Percentiles rank a stretch among this genome's conserved stretches.
These are phyloP conservation scores for Pterocles gutturalis DNA, from an alignment of 2,113 vertebrate genomes.

Conservation along the genomic window DNA sequence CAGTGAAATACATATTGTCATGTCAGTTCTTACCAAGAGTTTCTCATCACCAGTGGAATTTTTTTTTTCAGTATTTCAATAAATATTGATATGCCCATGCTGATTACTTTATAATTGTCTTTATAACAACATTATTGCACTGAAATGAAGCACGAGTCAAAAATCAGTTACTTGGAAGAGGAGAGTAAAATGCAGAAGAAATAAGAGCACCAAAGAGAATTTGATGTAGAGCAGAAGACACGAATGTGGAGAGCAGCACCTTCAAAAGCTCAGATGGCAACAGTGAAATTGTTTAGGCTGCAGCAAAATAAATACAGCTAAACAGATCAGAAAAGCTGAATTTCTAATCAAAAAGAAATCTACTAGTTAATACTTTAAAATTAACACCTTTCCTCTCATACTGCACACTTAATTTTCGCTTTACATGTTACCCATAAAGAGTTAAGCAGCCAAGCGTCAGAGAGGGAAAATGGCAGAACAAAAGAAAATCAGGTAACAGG, in stretches of 20 bases:
- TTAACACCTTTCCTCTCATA: not conserved
- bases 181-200: not conserved
- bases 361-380: not conserved
- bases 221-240: not conserved
- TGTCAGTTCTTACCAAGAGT: constrained; percentile 80
- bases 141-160: not conserved
- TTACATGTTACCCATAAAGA: not conserved
- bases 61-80: constrained; percentile 89
- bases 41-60: constrained; percentile 81
- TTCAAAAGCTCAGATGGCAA: not conserved
- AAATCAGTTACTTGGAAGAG: not conserved
- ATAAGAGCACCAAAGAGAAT: not conserved
- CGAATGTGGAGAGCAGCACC: not conserved
- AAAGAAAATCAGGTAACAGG: constrained; percentile 49
- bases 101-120: constrained; percentile 67
- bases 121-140: constrained; percentile 38
- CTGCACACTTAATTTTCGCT: not conserved
- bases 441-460: constrained; percentile 10
- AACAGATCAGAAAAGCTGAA: not conserved
- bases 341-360: not conserved
- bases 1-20: constrained; percentile 81
- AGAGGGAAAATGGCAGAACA: not conserved
- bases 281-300: not conserved
- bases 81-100: constrained; percentile 87
- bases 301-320: not conserved